Evolutionary conservation across 2,797 vertebrate genomes (phyloP).

Genomic region (Cyclopterus lumpus): DNA sequence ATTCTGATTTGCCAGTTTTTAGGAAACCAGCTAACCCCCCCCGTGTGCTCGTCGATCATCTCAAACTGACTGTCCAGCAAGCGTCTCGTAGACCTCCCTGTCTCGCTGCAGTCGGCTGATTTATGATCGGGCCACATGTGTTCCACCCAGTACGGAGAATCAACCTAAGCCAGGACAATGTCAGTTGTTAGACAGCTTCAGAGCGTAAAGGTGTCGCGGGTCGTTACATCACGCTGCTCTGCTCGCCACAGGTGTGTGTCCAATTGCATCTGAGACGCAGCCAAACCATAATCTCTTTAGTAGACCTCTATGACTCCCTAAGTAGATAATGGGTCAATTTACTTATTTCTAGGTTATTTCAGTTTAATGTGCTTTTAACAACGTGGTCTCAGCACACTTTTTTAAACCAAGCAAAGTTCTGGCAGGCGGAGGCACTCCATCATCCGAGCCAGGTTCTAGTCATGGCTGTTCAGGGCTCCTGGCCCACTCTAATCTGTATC

Average conservation of each 20-base stretch:
- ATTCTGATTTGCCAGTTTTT: slow-evolving; percentile 62
- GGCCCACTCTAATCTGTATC: slow-evolving; percentile 73
- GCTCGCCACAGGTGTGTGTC: slow-evolving; percentile 75
- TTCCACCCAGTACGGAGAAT: slow-evolving; percentile 41
- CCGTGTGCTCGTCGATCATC: slow-evolving; percentile 11
- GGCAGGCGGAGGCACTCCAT: slow-evolving; percentile 61
- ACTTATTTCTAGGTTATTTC: slow-evolving; percentile 77
- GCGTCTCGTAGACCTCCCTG: slow-evolving; percentile 61
- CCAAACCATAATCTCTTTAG: slow-evolving; percentile 73
- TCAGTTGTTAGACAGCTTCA: slow-evolving; percentile 49
- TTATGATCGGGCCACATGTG: slow-evolving; percentile 62
- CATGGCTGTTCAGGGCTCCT: slow-evolving; percentile 69
- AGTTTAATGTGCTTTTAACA: slow-evolving; percentile 75
- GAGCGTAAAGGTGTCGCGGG: slow-evolving; percentile 57
- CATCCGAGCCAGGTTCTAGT: slow-evolving; percentile 73
- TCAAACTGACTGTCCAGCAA: slow-evolving; percentile 42
- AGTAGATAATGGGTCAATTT: slow-evolving; percentile 80
- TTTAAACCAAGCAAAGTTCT: slow-evolving; percentile 59
- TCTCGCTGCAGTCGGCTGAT: slow-evolving; percentile 46
- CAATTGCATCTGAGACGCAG: slow-evolving; percentile 68
- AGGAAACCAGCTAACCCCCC: slow-evolving; percentile 40
- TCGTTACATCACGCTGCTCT: slow-evolving; percentile 55
- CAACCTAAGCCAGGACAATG: slow-evolving; percentile 61
- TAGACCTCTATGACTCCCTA: slow-evolving; percentile 71
- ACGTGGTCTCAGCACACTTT: slow-evolving; percentile 63